These are phyloP conservation scores for Aurelia aurita complex sp. Pacific DNA, from an alignment of 30 jellyfish, hydroid and myxozoan species.

Conservation along the genomic window DNA sequence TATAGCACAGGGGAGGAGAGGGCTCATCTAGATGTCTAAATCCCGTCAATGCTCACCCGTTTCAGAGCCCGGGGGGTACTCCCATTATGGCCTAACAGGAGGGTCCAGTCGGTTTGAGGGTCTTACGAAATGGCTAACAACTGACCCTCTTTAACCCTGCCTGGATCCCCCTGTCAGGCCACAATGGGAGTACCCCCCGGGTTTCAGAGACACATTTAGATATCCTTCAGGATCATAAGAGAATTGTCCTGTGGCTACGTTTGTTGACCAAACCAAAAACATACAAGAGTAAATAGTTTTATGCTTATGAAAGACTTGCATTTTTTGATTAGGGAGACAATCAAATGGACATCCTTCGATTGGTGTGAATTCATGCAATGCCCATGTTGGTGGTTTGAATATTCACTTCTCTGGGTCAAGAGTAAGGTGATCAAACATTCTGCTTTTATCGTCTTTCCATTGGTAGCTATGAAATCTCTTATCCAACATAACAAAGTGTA, in stretches of 20 bases:
- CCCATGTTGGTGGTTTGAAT: constrained; percentile 32
- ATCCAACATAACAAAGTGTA: no score
- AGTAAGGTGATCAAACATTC: constrained; percentile 21
- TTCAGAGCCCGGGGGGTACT: background rate
- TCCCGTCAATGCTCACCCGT: background rate
- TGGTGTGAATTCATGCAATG: constrained; percentile 37
- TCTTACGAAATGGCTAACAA: no score
- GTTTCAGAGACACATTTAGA: background rate
- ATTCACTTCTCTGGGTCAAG: constrained; percentile 48
- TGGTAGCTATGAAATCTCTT: no score
- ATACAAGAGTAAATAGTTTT: background rate
- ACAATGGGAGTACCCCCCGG: no score
- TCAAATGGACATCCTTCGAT: constrained; percentile 50
- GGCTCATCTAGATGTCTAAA: no score
- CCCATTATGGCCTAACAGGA: no score
- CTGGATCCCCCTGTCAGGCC: no score
- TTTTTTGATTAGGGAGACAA: constrained; percentile 22
- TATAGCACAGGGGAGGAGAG: no score
- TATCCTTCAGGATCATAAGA: background rate
- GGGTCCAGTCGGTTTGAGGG: no score
- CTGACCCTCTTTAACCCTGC: no score
- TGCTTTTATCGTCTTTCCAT: no score
- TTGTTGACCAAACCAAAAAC: background rate
- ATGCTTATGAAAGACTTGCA: no score
- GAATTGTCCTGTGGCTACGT: background rate